Percentiles rank a stretch among this genome's conserved stretches.
phyloP scores from a whole-genome alignment of 2,888 invertebrate genomes.

The Eupithecia vulgata region DNA sequence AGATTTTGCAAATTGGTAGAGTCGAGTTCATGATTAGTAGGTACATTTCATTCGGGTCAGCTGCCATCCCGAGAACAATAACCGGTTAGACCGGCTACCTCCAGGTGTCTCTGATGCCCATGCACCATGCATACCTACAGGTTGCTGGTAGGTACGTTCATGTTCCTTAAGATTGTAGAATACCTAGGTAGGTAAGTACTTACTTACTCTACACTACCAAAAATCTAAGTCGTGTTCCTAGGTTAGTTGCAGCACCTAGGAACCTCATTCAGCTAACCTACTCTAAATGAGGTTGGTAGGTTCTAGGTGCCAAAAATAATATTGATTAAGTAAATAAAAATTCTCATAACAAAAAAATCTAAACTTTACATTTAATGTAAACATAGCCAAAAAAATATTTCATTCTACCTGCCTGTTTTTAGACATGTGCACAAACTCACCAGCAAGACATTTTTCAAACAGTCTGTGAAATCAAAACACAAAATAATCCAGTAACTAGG shows the following conservation, averaged over 20 bases:
- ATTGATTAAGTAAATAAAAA: neutral
- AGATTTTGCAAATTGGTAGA: neutral
- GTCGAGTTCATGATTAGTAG: neutral
- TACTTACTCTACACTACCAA: neutral
- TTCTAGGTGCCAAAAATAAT: neutral
- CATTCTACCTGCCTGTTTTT: neutral
- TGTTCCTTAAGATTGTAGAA: neutral
- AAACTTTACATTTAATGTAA: neutral
- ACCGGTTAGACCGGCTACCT: conserved; percentile 28
- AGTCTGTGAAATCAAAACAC: conserved; percentile 1
- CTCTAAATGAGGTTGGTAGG: neutral
- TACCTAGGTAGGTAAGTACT: neutral
- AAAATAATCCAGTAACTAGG: neutral
- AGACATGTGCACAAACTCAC: neutral
- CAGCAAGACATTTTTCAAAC: conserved; percentile 2
- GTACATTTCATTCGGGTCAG: conserved; percentile 2
- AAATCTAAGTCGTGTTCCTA: neutral
- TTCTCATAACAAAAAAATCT: neutral
- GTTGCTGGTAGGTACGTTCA: neutral
- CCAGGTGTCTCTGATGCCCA: conserved; percentile 4
- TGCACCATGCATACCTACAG: neutral
- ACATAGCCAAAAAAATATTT: neutral
- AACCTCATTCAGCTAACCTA: no score
- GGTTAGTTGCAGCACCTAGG: neutral
- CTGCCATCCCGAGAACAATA: conserved; percentile 14